Evolutionary conservation across 2,113 vertebrate genomes (phyloP), one percentile per base, ranked within the genome.

Genomic region (Lamprotornis superbus): DNA sequence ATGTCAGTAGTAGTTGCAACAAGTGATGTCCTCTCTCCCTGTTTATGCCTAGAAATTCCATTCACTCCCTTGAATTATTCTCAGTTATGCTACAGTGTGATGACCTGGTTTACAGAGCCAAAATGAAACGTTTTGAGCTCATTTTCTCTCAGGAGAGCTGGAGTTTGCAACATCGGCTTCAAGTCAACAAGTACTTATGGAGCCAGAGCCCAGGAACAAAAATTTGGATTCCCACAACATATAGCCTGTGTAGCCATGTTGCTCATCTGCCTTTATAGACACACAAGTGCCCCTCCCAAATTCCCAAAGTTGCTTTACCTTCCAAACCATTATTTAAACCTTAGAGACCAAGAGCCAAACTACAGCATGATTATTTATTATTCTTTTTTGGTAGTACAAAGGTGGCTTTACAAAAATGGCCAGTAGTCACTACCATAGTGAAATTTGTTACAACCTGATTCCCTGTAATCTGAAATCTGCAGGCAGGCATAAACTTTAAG

Each of bases 281-380:
- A 73, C 1, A 39, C 23, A 70, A 42, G 11, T 12, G 3, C 5
- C 30, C 33, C 57, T 91, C 25, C 16, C 42, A 46, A 42, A 13
- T 25, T 64, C 14, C 9, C 18, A 9, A 64, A 82, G 40, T 10
- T 81, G 22, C 18, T 59, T 87, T 46, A 35, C 68, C 42, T 67
- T 12, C 35, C 16, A 69, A 85, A 18, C 59, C 23, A 60, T 75
- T 47, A 60, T 31, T 68, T 44, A 42, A 78, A 47, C 19, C 42
- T 59, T 28, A 67, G 8, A 90, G 47, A 95, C 31, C 28, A 89
- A 75, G 7, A 93, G 59, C 27, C 90, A 87, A 56, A 63, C 33
- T 22, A 92, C 10, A 77, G 63, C 57, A 84, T 70, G 33, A 94
- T 83, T 73, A 73, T 97, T 97, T 95, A 95, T 93, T 91, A 55